A percentile compares a stretch with the other conserved stretches of the same genome.
Conservation (phyloP, 2,113 vertebrate genomes). For the Dicerorhinus sumatrensis region DNA sequence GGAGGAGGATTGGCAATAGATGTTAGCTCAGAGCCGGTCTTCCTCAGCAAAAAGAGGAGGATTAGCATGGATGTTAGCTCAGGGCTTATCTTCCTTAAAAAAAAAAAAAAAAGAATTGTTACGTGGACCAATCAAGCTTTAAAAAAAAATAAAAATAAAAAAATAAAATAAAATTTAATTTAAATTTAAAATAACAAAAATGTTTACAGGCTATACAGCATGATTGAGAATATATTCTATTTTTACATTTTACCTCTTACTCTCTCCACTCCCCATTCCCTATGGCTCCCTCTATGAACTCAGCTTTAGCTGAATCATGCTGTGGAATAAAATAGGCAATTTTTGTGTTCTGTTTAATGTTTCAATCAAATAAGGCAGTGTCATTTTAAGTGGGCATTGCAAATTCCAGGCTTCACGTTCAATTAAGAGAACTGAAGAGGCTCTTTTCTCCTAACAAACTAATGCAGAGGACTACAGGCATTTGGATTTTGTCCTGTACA, state of each 20-base stretch:
- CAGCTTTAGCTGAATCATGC: neutral
- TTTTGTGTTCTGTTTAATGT: neutral
- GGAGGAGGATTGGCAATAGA: no score
- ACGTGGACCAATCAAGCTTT: no score
- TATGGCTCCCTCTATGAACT: neutral
- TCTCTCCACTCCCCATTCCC: neutral
- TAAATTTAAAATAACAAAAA: neutral
- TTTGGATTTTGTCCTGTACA: constrained; percentile 73
- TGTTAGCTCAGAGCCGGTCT: no score
- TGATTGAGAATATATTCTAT: neutral
- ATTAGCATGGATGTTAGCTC: no score
- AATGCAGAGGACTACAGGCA: neutral
- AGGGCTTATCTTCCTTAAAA: no score
- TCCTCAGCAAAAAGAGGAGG: no score
- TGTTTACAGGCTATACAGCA: neutral
- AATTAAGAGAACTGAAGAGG: constrained; percentile 57
- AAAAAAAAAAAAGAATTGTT: no score
- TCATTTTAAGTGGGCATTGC: neutral
- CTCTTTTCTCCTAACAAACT: constrained; percentile 17
- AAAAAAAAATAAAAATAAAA: no score
- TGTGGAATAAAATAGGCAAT: neutral
- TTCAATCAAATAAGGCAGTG: neutral
- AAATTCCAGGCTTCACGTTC: constrained; percentile 62
- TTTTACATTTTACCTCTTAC: neutral
- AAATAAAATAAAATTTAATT: neutral